A percentile compares a stretch with the other conserved stretches of the same genome.
Conservation (phyloP, 1,140 invertebrate genomes). For the Paraescarpia echinospica region DNA sequence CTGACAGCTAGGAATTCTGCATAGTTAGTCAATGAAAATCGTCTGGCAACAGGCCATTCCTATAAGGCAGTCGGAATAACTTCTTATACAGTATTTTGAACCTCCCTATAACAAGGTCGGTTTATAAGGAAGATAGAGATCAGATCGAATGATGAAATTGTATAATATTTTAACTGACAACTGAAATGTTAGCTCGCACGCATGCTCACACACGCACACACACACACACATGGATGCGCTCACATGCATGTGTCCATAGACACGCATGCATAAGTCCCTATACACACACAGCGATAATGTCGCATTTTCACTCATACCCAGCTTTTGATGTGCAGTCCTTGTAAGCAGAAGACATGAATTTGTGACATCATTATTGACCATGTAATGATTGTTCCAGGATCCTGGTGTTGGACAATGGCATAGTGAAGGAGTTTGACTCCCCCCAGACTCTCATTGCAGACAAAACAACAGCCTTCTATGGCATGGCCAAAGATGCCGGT, state of each 20-base stretch:
- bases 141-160: no score
- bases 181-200: neutral
- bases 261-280: no score
- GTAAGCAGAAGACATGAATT: neutral
- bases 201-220: neutral
- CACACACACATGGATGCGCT: neutral
- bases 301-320: neutral
- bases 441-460: slow-evolving; percentile 26
- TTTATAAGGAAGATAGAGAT: no score
- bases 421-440: slow-evolving; percentile 28
- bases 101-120: no score
- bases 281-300: neutral
- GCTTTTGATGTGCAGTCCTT: neutral
- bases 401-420: slow-evolving; percentile 31
- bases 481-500: slow-evolving; percentile 29
- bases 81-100: no score
- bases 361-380: neutral
- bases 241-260: neutral
- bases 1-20: neutral
- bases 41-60: neutral
- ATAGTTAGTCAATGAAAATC: neutral
- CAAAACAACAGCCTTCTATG: slow-evolving; percentile 23
- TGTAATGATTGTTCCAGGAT: slow-evolving; percentile 22
- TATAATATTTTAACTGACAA: no score
- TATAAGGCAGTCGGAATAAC: no score